Evolutionary conservation across 2,888 invertebrate genomes (phyloP), one percentile per base, ranked within the genome.

Genomic region (Leptopilina drosophilae): DNA sequence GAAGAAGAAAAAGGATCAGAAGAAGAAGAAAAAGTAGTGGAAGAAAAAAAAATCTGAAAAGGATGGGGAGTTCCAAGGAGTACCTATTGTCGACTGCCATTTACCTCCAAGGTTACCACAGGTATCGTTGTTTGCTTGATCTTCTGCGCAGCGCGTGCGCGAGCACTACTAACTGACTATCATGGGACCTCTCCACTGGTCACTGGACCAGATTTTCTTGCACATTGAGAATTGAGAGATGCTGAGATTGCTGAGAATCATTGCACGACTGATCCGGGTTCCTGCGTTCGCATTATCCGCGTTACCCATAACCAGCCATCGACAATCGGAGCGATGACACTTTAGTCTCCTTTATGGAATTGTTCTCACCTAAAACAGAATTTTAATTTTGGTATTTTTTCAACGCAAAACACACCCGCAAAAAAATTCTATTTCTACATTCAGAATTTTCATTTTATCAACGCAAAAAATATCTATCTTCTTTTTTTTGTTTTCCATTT

Each of bases 21-120:
- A 42, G 66, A 42, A 77, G 26, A 46, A 46, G 12, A 75, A 56
- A 49, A 26, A 64, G 56, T 64, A 64, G n/a, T 15, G 26, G 42
- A 56, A 64, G 40, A 64, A 64, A 64, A 20, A 15, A 14, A 59
- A 12, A 62, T 33, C 33, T 56, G 40, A 42, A 49, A 78, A 46
- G 77, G 67, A 81, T 67, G 82, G 83, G 82, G 75, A 82, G 81
- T 82, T 49, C 56, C 11, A 49, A 56, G 33, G 67, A 46, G 53
- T 14, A 53, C 56, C 53, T 81, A 86, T 85, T 83, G 86, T 84
- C 80, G 85, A 82, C 85, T 65, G 82, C 86, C 86, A 84, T 86
- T 49, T 86, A 84, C 85, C 83, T 82, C 84, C 87, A 87, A 87
- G 87, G 87, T 87, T 87, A 87, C 83, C 80, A 82, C 82, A 76